A percentile compares a stretch with the other conserved stretches of the same genome.
Evolutionary conservation across 1,140 invertebrate genomes (phyloP).

Genomic region (Colletes latitarsis): DNA sequence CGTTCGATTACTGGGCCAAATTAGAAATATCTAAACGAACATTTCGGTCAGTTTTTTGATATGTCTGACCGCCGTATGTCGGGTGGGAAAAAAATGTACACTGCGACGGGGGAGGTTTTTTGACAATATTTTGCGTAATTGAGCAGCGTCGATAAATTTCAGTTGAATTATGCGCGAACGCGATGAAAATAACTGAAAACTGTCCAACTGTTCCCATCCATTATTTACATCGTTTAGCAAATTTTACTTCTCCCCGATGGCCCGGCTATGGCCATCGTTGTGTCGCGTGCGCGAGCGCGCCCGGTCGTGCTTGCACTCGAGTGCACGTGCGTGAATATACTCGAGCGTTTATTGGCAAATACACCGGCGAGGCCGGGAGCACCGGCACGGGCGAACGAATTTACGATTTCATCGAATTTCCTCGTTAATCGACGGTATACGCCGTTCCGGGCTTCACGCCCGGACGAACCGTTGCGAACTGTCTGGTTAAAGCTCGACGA

Average conservation of each 20-base stretch:
- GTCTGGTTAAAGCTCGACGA: slow-evolving; percentile 41
- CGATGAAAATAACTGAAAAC: slow-evolving; percentile 77
- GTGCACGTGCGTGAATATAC: slow-evolving; percentile 49
- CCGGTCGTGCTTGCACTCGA: neutral
- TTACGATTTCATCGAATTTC: slow-evolving; percentile 73
- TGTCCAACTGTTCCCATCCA: slow-evolving; percentile 75
- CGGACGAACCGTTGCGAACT: slow-evolving; percentile 45
- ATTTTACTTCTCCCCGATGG: slow-evolving; percentile 71
- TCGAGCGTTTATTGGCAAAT: slow-evolving; percentile 60
- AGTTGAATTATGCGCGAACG: slow-evolving; percentile 71
- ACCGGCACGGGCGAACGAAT: slow-evolving; percentile 62
- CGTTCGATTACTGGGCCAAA: too few species aligned
- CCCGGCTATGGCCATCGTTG: slow-evolving; percentile 34
- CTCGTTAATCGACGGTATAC: slow-evolving; percentile 70
- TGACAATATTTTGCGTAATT: slow-evolving; percentile 78
- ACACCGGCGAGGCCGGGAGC: slow-evolving; percentile 28
- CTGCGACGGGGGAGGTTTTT: slow-evolving; percentile 57
- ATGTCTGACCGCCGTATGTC: too few species aligned
- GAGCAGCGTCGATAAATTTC: slow-evolving; percentile 76
- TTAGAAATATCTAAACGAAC: too few species aligned
- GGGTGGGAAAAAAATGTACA: too few species aligned
- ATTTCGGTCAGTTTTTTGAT: too few species aligned
- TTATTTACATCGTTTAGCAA: slow-evolving; percentile 79
- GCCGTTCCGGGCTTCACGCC: slow-evolving; percentile 61
- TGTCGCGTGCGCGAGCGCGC: neutral